Conservation (phyloP, 2,113 vertebrate species). For the Fregata magnificens region DNA sequence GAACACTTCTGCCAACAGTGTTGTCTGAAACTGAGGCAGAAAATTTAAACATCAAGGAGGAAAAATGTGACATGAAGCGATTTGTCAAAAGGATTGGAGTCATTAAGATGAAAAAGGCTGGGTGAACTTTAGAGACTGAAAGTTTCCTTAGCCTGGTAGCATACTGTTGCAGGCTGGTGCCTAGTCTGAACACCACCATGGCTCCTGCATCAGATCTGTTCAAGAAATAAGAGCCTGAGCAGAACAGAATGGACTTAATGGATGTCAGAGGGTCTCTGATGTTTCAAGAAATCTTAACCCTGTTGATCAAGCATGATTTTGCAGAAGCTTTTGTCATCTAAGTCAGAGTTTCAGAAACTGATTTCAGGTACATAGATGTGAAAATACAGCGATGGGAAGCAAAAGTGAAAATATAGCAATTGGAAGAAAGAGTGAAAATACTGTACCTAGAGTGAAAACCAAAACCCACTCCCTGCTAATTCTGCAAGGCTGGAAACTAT, state of each 20-base stretch:
- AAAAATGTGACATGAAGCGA: background rate
- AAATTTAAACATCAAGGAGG: background rate
- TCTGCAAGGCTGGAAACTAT: background rate
- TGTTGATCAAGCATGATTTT: background rate
- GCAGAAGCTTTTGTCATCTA: background rate
- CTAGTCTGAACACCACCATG: background rate
- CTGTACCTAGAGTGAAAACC: background rate
- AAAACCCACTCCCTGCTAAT: background rate
- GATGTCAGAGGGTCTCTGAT: background rate
- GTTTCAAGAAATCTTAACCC: background rate
- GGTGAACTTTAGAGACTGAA: background rate
- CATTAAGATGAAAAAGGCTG: background rate
- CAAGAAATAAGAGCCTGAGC: background rate
- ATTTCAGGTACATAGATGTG: background rate
- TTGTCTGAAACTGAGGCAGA: background rate
- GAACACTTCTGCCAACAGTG: background rate
- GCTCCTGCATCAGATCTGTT: background rate
- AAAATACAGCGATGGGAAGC: background rate
- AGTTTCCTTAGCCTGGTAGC: background rate
- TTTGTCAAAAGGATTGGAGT: background rate
- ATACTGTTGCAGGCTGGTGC: background rate
- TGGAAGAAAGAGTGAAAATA: background rate
- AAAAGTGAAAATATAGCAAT: background rate
- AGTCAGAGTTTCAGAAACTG: background rate
- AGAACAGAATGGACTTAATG: background rate